Conservation (phyloP, 2,888 invertebrate species). For the Drosophila colorata region DNA sequence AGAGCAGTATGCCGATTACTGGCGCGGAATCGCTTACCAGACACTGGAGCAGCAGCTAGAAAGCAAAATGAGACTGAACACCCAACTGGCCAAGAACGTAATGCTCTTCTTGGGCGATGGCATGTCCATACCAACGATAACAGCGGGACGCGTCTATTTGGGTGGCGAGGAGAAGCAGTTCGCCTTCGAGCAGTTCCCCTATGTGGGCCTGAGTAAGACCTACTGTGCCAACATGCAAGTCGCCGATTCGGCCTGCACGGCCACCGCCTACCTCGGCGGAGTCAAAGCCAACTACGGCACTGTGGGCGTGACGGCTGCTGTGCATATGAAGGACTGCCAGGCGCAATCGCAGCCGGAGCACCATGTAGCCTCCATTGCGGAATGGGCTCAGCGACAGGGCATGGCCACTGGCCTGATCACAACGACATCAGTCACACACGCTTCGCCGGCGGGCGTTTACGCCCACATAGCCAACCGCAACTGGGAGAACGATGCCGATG, state of each 20-base stretch:
- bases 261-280: conserved; percentile 92
- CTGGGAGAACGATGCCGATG: conserved; percentile 90
- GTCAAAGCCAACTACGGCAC: conserved; percentile 92
- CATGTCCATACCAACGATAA: conserved; percentile 93
- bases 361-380: conserved; percentile 89
- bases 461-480: conserved; percentile 90
- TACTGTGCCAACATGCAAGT: conserved; percentile 92
- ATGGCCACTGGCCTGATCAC: conserved; percentile 90
- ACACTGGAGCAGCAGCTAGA: conserved; percentile 84
- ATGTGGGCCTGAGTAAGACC: conserved; percentile 91
- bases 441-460: conserved; percentile 91
- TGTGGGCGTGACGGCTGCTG: conserved; percentile 90
- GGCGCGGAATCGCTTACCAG: conserved; percentile 86
- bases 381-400: conserved; percentile 89
- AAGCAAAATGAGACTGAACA: conserved; percentile 79
- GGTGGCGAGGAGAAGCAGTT: conserved; percentile 92
- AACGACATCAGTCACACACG: conserved; percentile 92
- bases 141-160: conserved; percentile 91
- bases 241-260: conserved; percentile 93
- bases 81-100: conserved; percentile 87
- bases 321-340: conserved; percentile 88
- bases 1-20: conserved; percentile 84
- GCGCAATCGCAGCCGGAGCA: conserved; percentile 87
- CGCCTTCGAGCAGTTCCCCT: conserved; percentile 92
- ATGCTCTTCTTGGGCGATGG: conserved; percentile 93